Conservation (phyloP, 2,113 vertebrate species). For the Pseudopodoces humilis region DNA sequence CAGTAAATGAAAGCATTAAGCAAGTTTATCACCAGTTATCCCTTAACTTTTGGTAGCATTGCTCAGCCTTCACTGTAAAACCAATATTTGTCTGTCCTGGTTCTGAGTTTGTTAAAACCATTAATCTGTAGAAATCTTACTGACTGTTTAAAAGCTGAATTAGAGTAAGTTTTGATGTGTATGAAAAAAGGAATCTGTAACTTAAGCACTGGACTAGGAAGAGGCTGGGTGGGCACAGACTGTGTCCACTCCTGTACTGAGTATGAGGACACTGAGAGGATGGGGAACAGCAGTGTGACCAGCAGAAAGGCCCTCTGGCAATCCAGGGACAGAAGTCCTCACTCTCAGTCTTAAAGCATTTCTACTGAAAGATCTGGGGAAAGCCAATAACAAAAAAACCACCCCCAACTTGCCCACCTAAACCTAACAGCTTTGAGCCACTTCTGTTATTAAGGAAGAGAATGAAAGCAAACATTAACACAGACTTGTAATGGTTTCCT, state of each 20-base stretch:
- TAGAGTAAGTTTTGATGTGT: not conserved
- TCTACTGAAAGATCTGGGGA: not conserved
- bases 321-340: not conserved
- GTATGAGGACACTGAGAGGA: not conserved
- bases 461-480: not conserved
- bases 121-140: not conserved
- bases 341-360: not conserved
- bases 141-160: not conserved
- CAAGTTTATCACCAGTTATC: not conserved
- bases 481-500: not conserved
- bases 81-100: not conserved
- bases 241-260: fast-evolving
- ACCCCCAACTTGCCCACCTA: not conserved
- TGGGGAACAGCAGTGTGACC: not conserved
- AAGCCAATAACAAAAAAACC: not conserved
- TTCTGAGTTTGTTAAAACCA: not conserved
- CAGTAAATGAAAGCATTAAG: not conserved
- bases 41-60: not conserved
- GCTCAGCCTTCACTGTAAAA: not conserved
- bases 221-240: not conserved
- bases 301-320: not conserved
- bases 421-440: not conserved
- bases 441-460: not conserved
- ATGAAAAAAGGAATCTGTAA: not conserved
- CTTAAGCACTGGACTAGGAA: not conserved